These are phyloP conservation scores for Macaria notata DNA, from an alignment of 2,888 invertebrate species.

Conservation along the genomic window DNA sequence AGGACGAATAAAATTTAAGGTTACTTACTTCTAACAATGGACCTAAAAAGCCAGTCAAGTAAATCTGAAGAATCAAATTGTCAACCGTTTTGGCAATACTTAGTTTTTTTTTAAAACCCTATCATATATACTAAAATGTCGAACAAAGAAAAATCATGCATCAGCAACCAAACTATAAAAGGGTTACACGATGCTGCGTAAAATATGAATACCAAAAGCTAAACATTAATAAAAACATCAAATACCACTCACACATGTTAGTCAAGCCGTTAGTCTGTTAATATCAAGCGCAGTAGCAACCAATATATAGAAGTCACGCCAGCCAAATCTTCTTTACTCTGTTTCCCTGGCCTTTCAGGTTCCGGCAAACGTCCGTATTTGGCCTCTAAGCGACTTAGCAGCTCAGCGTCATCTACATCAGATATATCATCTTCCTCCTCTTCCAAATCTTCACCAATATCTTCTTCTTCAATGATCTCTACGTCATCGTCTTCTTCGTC, in stretches of 20 bases:
- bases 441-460: slow-evolving; percentile 75
- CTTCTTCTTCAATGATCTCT: slow-evolving; percentile 74
- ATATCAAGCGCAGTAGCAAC: slow-evolving; percentile 21
- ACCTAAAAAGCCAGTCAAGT: no score
- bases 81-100: no score
- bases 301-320: slow-evolving; percentile 6
- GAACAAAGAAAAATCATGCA: slow-evolving; percentile 3
- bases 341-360: slow-evolving; percentile 70
- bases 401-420: slow-evolving; percentile 86
- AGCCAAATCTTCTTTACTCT: slow-evolving; percentile 61
- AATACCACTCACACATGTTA: slow-evolving; percentile 68
- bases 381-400: slow-evolving; percentile 86
- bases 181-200: not conserved
- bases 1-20: no score
- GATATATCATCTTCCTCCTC: slow-evolving; percentile 81
- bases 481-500: slow-evolving; percentile 62
- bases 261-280: slow-evolving; percentile 67
- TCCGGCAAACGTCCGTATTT: slow-evolving; percentile 88
- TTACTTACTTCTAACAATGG: no score
- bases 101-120: no score
- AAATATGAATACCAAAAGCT: not conserved
- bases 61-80: no score
- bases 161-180: not conserved
- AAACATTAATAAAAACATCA: slow-evolving; percentile 28
- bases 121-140: not conserved